A percentile compares a stretch with the other conserved stretches of the same genome.
These are phyloP conservation scores for Tychaedon coryphoeus DNA, from an alignment of 2,113 vertebrate genomes.

Conservation along the genomic window DNA sequence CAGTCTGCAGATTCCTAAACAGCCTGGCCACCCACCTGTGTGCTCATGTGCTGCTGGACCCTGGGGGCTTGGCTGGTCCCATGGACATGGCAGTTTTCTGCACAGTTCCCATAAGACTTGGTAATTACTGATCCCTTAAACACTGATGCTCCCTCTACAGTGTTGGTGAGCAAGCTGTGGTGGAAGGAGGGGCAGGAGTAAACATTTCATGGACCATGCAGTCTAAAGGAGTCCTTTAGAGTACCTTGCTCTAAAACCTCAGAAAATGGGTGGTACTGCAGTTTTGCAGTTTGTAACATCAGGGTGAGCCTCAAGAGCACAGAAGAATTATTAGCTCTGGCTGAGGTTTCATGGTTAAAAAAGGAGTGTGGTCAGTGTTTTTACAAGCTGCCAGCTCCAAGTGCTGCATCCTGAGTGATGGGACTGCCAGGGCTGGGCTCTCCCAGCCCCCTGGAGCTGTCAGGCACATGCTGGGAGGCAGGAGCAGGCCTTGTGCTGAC, in stretches of 20 bases:
- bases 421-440: background rate
- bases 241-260: background rate
- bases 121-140: background rate
- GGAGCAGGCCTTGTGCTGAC: background rate
- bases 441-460: accelerated
- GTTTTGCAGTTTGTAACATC: accelerated
- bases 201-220: background rate
- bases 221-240: background rate
- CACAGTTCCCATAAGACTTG: background rate
- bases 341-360: background rate
- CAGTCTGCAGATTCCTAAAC: background rate
- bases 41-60: background rate
- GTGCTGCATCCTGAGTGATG: background rate
- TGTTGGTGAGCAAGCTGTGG: background rate
- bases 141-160: background rate
- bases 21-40: background rate
- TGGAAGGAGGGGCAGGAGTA: background rate
- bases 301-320: accelerated
- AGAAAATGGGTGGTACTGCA: background rate
- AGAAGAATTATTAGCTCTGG: background rate
- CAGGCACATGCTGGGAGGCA: background rate
- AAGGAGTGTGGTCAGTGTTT: background rate
- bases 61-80: background rate
- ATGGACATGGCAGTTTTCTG: background rate
- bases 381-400: background rate